Evolutionary conservation across 2,888 invertebrate genomes (phyloP).

Genomic region (Cerastis rubricosa): DNA sequence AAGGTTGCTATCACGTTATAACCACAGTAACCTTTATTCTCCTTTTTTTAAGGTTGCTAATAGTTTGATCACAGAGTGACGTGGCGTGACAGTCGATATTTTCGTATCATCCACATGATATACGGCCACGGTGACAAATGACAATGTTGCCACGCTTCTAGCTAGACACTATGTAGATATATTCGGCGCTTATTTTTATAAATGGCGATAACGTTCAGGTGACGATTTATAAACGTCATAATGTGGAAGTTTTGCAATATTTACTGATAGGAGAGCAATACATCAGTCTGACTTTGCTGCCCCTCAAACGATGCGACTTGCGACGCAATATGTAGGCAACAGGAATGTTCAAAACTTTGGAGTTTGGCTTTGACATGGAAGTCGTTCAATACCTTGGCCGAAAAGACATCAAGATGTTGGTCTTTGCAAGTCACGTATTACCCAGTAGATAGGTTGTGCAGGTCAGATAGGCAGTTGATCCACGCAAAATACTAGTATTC

Average conservation of each 20-base stretch:
- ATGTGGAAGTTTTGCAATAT: constrained; percentile 18
- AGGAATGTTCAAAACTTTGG: not conserved
- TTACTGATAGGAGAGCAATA: not conserved
- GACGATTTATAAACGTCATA: constrained; percentile 20
- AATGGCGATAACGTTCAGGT: constrained; percentile 26
- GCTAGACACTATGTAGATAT: constrained; percentile 16
- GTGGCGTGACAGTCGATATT: constrained; percentile 57
- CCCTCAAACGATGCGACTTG: not conserved
- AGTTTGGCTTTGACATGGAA: not conserved
- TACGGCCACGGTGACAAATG: constrained; percentile 65
- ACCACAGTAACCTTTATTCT: not conserved
- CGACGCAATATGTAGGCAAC: not conserved
- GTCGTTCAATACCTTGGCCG: not conserved
- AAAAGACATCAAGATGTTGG: not conserved
- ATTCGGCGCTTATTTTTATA: constrained; percentile 26
- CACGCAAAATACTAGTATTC: not conserved
- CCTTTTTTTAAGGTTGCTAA: not conserved
- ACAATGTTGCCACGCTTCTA: constrained; percentile 50
- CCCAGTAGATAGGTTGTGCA: not conserved
- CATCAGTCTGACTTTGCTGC: not conserved
- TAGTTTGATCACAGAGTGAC: constrained; percentile 37
- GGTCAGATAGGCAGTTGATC: not conserved
- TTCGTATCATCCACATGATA: constrained; percentile 56
- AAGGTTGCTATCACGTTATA: not conserved
- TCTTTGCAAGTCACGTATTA: not conserved